phyloP scores from a whole-genome alignment of 2,113 vertebrate species.

The Alethe diademata region DNA sequence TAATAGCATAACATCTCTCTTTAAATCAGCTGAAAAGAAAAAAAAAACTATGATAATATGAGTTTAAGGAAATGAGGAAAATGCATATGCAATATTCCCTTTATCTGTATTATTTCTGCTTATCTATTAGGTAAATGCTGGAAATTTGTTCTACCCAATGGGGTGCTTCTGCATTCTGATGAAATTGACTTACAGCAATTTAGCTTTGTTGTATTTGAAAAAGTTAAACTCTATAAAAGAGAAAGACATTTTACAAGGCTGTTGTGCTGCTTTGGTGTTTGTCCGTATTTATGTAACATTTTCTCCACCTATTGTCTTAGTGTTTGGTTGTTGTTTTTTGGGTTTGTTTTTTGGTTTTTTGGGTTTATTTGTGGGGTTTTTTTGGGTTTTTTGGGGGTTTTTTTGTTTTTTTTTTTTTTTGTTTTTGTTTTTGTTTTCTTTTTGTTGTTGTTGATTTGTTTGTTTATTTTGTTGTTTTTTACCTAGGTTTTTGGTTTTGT shows the following conservation, averaged over 20 bases:
- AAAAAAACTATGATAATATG: background rate
- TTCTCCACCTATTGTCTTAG: background rate
- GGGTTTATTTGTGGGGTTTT: too few relatives aligned
- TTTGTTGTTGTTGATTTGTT: too few relatives aligned
- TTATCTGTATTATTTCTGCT: background rate
- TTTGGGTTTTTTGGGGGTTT: too few relatives aligned
- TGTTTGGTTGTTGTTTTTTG: too few relatives aligned
- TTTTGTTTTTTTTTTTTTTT: too few relatives aligned
- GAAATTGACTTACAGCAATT: background rate
- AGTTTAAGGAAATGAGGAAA: background rate
- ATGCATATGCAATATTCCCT: accelerated
- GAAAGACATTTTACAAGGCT: background rate
- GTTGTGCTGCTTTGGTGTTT: background rate
- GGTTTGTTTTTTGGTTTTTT: too few relatives aligned
- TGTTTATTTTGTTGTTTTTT: background rate
- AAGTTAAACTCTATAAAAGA: background rate
- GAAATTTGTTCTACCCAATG: background rate
- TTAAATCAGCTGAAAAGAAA: background rate
- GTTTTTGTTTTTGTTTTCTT: too few relatives aligned
- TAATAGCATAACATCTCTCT: background rate
- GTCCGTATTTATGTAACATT: background rate
- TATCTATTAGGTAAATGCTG: background rate
- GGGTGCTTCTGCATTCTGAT: background rate
- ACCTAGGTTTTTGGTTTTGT: background rate
- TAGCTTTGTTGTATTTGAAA: background rate